Evolutionary conservation across 2,888 invertebrate genomes (phyloP), one percentile per base, ranked within the genome.

Genomic region (Pogonocherus hispidulus): DNA sequence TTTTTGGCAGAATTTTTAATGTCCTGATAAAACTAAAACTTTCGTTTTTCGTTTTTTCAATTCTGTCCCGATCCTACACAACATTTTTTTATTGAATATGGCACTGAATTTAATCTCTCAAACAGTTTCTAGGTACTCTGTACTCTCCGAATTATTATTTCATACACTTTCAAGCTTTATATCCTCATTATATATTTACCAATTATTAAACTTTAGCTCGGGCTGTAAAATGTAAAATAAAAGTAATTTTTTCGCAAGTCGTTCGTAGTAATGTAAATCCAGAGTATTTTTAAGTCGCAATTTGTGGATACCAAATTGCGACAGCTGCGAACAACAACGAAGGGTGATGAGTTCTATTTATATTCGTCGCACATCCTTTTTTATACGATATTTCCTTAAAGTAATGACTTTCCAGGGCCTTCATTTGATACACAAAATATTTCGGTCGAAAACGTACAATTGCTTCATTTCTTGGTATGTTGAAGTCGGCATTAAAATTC

Each of bases 321-420:
- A 18, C 52, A 52, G 16, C 52, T 52, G 52, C 52, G 2, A 32
- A 32, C 32, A 52, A 52, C 19, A 19, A 22, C 27, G 41, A 19
- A n/a, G 16, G 19, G 27, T 19, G 52, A 32, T 32, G 52, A 22
- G 18, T 52, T 11, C 52, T 27, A 52, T 52, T 52, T 52, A 52
- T 52, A 52, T 52, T 52, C 52, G 11, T n/a, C 20, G 16, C 19
- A 14, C 16, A 52, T 32, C 32, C 32, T 27, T 32, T 32, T 18
- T n/a, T 52, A 18, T 52, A 14, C 16, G 5, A 52, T 52, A 52
- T 52, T 52, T 52, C 32, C 52, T 16, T 52, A 18, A 52, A 52
- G 27, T n/a, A 41, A n/a, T 14, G 41, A 41, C n/a, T 41, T n/a
- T 14, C 8, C 37, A 9, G 9, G 6, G 37, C 16, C 3, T 5